These are phyloP conservation scores for Chlorospingus flavigularis DNA, from an alignment of 2,797 vertebrate genomes.

Conservation along the genomic window DNA sequence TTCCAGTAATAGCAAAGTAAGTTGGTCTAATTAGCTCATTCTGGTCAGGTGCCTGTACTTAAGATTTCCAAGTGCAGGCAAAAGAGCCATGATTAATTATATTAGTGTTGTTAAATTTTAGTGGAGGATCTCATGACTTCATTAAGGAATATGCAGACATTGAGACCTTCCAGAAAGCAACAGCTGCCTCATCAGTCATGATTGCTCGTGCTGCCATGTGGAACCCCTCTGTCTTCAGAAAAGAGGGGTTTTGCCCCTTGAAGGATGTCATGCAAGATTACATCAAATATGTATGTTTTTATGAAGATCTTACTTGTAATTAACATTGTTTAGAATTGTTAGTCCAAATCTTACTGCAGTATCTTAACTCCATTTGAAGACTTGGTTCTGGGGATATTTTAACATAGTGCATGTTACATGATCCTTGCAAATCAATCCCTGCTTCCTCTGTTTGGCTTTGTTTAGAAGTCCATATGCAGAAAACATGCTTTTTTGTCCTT, in stretches of 20 bases:
- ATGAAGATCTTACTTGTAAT: not conserved
- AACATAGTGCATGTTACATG: not conserved
- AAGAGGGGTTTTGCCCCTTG: conserved; percentile 80
- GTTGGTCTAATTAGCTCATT: conserved; percentile 8
- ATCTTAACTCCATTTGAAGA: not conserved
- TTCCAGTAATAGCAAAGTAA: conserved; percentile 97
- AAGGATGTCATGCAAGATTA: conserved; percentile 91
- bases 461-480: not conserved
- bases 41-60: not conserved
- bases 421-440: not conserved
- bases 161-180: conserved; percentile 72
- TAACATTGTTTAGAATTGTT: not conserved
- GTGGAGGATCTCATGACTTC: conserved; percentile 81
- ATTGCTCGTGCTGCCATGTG: conserved; percentile 95
- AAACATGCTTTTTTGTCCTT: not conserved
- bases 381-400: not conserved
- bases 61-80: not conserved
- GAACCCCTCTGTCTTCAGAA: conserved; percentile 91
- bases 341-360: not conserved
- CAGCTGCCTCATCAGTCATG: conserved; percentile 90
- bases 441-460: not conserved
- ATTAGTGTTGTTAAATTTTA: conserved; percentile 51
- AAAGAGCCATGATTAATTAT: not conserved
- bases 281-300: conserved; percentile 85
- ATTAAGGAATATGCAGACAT: conserved; percentile 76